These are phyloP conservation scores for Vanessa tameamea DNA, from an alignment of 1,140 invertebrate species.

Conservation along the genomic window DNA sequence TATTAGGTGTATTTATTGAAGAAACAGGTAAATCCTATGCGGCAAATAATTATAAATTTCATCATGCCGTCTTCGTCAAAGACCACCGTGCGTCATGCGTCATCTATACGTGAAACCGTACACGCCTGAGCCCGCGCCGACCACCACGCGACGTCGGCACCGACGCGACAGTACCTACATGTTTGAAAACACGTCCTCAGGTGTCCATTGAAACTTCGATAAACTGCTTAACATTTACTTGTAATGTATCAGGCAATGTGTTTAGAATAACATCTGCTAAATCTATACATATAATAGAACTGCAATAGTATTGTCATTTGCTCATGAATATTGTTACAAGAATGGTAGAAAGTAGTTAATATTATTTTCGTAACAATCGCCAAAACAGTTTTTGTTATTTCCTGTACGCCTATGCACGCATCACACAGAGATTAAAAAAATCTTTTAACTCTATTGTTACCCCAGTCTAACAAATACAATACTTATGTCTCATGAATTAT, in stretches of 20 bases:
- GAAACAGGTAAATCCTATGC: too few species aligned
- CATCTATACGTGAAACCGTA: conserved; percentile 37
- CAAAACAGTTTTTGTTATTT: too few species aligned
- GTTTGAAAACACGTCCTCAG: conserved; percentile 42
- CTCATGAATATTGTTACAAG: too few species aligned
- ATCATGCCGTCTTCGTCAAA: conserved; percentile 25
- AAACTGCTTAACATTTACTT: conserved; percentile 23
- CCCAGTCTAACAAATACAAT: too few species aligned
- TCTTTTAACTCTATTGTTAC: too few species aligned
- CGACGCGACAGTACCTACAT: conserved; percentile 25
- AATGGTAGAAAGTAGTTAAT: too few species aligned
- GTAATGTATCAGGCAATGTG: conserved; percentile 14
- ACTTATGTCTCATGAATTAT: too few species aligned
- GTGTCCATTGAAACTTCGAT: conserved; percentile 28
- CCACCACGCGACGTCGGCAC: conserved; percentile 17
- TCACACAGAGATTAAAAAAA: too few species aligned
- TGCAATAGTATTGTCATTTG: too few species aligned
- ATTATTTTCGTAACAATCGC: too few species aligned
- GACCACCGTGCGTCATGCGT: conserved; percentile 38
- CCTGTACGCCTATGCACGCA: too few species aligned
- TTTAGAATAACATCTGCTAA: background rate
- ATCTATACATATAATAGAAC: too few species aligned
- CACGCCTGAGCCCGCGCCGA: conserved; percentile 28
- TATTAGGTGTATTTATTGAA: background rate
- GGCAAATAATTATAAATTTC: conserved; percentile 35